phyloP scores from a whole-genome alignment of 2,888 invertebrate genomes.

The Cryptosula pallasiana region DNA sequence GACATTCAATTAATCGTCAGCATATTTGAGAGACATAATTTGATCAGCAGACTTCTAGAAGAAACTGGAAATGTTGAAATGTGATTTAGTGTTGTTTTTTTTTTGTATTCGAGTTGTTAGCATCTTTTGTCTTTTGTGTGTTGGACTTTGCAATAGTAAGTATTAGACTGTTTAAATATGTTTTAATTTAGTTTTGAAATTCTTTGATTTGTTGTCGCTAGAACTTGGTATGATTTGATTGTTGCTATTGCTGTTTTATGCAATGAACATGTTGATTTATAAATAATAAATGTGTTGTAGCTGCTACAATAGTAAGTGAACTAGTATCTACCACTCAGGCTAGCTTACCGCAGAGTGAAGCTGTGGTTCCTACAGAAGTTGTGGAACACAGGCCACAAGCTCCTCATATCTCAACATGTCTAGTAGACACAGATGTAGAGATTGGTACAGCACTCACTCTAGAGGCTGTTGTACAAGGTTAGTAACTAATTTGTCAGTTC shows the following conservation, averaged over 20 bases:
- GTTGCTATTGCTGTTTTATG: too few species aligned
- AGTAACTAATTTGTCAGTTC: too few species aligned
- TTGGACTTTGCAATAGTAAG: background rate
- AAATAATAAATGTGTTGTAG: background rate
- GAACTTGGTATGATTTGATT: too few species aligned
- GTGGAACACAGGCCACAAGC: background rate
- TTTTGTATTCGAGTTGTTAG: background rate
- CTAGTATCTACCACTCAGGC: background rate
- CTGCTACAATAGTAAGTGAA: background rate
- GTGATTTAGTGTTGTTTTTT: too few species aligned
- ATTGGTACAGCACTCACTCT: constrained; percentile 11
- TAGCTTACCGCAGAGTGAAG: background rate
- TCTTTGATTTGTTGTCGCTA: too few species aligned
- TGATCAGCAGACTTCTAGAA: too few species aligned
- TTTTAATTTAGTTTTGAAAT: too few species aligned
- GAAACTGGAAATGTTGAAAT: too few species aligned
- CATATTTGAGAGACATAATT: too few species aligned
- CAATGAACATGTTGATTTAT: too few species aligned
- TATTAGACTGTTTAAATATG: too few species aligned
- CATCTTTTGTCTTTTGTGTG: background rate
- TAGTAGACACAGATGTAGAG: background rate
- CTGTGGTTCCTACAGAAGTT: background rate
- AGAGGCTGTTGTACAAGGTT: background rate
- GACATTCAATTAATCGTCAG: too few species aligned
- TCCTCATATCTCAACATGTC: background rate